Base-by-base conservation (phyloP, 35 echinoderm and acorn worm genomes). In the Lytechinus pictus region DNA sequence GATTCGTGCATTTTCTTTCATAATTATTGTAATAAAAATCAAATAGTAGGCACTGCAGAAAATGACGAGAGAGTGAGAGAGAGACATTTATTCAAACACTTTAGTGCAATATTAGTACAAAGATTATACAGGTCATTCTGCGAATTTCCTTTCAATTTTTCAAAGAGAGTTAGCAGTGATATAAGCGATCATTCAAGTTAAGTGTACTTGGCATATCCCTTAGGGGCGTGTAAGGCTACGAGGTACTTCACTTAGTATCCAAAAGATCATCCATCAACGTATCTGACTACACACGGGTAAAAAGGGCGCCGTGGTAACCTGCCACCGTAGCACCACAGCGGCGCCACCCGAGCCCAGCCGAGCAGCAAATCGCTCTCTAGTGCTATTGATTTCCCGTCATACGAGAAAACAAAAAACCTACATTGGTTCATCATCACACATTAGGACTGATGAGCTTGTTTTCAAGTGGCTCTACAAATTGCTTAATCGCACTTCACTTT, bases 401-500 rank as follows among this genome's bases (percentile, higher is more conserved):
- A 57, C 4, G 14, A 93, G 12, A 54, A 57, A 93, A 57, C 28
- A 90, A 90, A 44, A 90, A 90, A 90, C 88, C 88, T 90, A 57
- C 29, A 14, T 93, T 57, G 19, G 53, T 57, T 93, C 92, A 93
- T 93, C 92, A 93, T 93, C 92, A 55, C 92, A 57, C 92, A 93
- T 93, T 57, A 93, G 53, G 11, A 5, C 52, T 27, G 92, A 93
- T 93, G 53, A 93, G 92, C 92, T 54, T 90, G 92, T 93, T 93
- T 90, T 93, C 52, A 93, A 93, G 92, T 93, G 92, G 92, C 55
- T 57, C 92, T 93, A 28, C 92, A 93, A 57, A 55, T 93, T 57
- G 92, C 52, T 93, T 55, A 93, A 27, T 16, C 27, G 92, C 54
- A 53, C 53, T 54, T 93, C 52, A 52, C 29, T 90, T 90, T 54